Base-by-base conservation (phyloP, 1,140 invertebrate genomes). In the Caenorhabditis briggsae region DNA sequence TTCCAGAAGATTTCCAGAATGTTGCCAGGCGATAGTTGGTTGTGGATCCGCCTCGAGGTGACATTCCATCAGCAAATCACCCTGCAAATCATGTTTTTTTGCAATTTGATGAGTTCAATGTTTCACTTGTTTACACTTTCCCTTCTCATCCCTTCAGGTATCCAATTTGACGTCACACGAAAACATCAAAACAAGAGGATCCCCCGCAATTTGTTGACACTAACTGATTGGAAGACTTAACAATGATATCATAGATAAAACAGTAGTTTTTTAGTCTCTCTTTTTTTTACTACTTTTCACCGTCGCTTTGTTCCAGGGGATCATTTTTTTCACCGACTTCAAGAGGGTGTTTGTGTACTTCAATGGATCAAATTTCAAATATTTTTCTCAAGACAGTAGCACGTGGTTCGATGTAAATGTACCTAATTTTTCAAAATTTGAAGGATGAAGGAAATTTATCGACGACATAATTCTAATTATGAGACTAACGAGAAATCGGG, bases 61-160 rank as follows among this genome's bases (percentile, higher is more conserved):
- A 93, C 97, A 98, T 94, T 98, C 96, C 96, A 98, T 97, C 89
- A 98, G 95, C 89, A 98, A 94, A 93, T 97, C 96, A 61, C 96
- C 97, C 86, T 87, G 83, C 20, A 87, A 55, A 61, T 78, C 50
- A 23, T 46, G 18, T 16, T 16, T 70, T 82, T 85, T 59, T 83
- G 53, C 16, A 12, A 59, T 6, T 59, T 83, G 58, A 59, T 83
- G 33, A 58, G 55, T 83, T 83, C 82, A 59, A 83, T 59, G 82
- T 46, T 59, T 64, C 58, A 20, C 82, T 83, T 41, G 43, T 59
- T 83, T 43, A 58, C 55, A 50, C 58, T 82, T 20, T 43, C 9
- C 78, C 46, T 53, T n/a, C n/a, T 58, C 6, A 14, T 58, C 56
- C 16, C 18, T 5, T 58, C 70, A 78, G n/a, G n/a, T 50, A 50